Evolutionary conservation across 1,140 invertebrate genomes (phyloP).

Genomic region (Drosophila cardini): DNA sequence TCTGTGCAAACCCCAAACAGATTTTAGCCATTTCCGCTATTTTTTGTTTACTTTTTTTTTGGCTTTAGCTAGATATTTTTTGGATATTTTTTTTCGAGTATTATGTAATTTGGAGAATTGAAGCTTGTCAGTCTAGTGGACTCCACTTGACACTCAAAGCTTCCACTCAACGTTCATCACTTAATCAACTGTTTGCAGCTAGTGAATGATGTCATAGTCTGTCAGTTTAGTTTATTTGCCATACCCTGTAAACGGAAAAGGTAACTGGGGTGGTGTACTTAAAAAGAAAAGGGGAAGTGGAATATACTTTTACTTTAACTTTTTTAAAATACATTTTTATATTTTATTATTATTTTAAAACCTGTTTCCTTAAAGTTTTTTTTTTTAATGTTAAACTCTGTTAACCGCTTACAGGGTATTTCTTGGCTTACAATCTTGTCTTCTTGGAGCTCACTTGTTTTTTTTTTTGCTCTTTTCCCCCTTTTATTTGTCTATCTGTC

Average conservation of each 20-base stretch:
- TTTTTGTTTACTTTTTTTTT: background rate
- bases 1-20: slow-evolving; percentile 22
- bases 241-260: background rate
- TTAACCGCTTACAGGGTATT: background rate
- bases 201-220: slow-evolving; percentile 47
- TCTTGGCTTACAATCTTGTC: background rate
- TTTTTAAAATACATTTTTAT: too few relatives aligned
- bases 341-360: too few relatives aligned
- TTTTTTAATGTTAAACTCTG: background rate
- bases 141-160: slow-evolving; percentile 35
- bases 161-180: slow-evolving; percentile 25
- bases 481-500: slow-evolving; percentile 21
- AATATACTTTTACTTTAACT: too few relatives aligned
- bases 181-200: slow-evolving; percentile 38
- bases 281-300: too few relatives aligned
- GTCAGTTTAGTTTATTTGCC: slow-evolving; percentile 32
- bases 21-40: slow-evolving; percentile 39
- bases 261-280: too few relatives aligned
- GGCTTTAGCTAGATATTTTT: slow-evolving; percentile 27
- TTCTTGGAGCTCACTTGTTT: background rate
- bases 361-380: too few relatives aligned
- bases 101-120: slow-evolving; percentile 51
- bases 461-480: slow-evolving; percentile 12
- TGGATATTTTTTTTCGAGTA: slow-evolving; percentile 9
- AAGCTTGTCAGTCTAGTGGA: slow-evolving; percentile 29